Conservation (phyloP, 2,888 invertebrate species). For the Julus scandinavius region DNA sequence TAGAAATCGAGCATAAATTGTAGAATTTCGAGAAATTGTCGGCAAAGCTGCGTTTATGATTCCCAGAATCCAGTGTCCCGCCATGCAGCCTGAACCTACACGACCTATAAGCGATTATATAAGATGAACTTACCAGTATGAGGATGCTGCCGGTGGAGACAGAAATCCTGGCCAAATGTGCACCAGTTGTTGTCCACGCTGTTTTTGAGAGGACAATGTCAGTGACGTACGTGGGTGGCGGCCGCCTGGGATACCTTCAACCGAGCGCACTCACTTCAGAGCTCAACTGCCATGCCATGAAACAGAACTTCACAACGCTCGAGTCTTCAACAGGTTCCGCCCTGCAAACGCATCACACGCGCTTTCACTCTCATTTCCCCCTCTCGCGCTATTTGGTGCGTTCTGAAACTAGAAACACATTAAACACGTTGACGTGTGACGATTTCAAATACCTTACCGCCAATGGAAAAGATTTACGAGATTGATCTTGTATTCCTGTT, state of each 20-base stretch:
- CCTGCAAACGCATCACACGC: background rate
- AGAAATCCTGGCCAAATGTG: background rate
- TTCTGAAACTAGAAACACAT: background rate
- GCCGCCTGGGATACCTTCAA: conserved; percentile 3
- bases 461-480: too few species aligned
- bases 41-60: too few species aligned
- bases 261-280: background rate
- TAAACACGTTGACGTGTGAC: too few species aligned
- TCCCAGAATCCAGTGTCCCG: too few species aligned
- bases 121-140: background rate
- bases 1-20: too few species aligned
- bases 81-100: too few species aligned
- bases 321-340: conserved; percentile 15
- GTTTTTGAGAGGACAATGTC: conserved; percentile 10
- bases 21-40: too few species aligned
- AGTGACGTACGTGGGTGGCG: conserved; percentile 34
- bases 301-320: background rate
- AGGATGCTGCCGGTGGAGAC: conserved; percentile 1
- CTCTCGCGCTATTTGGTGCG: background rate
- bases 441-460: too few species aligned
- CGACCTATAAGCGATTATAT: too few species aligned
- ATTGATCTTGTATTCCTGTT: too few species aligned
- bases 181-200: background rate
- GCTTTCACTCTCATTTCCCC: background rate
- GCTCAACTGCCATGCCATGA: background rate